phyloP scores from a whole-genome alignment of 1,140 invertebrate genomes.

The Rhagoletis zephyria region DNA sequence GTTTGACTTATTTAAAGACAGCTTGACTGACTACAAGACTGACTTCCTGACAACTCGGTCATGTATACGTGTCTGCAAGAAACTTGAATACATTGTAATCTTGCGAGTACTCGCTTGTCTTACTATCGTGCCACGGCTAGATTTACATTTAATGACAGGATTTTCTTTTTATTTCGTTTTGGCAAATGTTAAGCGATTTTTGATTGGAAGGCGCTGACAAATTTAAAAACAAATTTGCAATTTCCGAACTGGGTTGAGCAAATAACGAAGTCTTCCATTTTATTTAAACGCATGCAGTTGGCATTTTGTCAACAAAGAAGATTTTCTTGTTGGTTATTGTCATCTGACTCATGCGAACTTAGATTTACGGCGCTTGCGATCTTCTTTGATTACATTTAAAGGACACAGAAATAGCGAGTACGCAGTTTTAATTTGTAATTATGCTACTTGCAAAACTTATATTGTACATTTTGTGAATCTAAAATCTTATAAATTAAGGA shows the following conservation, averaged over 20 bases:
- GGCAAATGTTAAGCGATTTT: conserved; percentile 10
- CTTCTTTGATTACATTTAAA: too few relatives aligned
- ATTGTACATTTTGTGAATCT: too few relatives aligned
- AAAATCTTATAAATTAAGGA: not conserved
- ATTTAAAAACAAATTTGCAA: conserved; percentile 45
- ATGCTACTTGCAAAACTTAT: too few relatives aligned
- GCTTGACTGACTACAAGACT: not conserved
- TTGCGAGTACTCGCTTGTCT: not conserved
- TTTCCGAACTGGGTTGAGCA: not conserved
- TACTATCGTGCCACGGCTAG: conserved; percentile 1
- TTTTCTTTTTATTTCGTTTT: conserved; percentile 28
- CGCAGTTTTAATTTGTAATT: too few relatives aligned
- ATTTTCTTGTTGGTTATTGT: too few relatives aligned
- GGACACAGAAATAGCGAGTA: too few relatives aligned
- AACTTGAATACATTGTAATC: conserved; percentile 5
- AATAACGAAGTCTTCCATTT: not conserved
- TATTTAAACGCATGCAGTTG: too few relatives aligned
- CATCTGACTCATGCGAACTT: too few relatives aligned
- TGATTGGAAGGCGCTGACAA: conserved; percentile 46
- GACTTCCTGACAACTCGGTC: not conserved
- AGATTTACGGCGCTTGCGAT: too few relatives aligned
- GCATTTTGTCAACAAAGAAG: too few relatives aligned
- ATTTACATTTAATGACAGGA: conserved; percentile 37
- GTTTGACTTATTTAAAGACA: not conserved
- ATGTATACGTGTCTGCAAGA: conserved; percentile 32